A percentile compares a stretch with the other conserved stretches of the same genome.
These are phyloP conservation scores for Neodiprion virginianus DNA, from an alignment of 1,140 invertebrate genomes.

Conservation along the genomic window DNA sequence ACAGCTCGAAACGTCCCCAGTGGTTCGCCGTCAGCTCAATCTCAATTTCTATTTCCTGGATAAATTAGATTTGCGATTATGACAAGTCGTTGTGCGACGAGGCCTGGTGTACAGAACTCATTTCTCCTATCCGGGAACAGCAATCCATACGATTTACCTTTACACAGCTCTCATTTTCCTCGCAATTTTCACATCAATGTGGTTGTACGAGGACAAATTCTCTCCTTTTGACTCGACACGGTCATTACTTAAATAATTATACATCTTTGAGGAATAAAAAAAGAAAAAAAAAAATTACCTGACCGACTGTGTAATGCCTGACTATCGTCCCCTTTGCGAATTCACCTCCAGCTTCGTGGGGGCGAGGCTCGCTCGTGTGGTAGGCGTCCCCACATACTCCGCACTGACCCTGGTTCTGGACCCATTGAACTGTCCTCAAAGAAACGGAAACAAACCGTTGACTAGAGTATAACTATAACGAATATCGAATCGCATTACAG, in stretches of 20 bases:
- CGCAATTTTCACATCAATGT: no score
- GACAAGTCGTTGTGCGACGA: no score
- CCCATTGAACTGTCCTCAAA: conserved; percentile 77
- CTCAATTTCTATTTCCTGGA: conserved; percentile 81
- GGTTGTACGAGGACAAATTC: no score
- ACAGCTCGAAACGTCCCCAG: conserved; percentile 83
- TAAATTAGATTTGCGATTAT: no score
- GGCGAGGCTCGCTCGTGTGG: conserved; percentile 73
- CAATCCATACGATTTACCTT: background rate
- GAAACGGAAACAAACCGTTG: background rate
- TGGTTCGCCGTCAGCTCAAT: conserved; percentile 91
- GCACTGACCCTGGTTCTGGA: conserved; percentile 83
- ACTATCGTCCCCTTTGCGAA: conserved; percentile 86
- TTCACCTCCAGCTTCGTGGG: conserved; percentile 87
- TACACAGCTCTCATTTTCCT: background rate
- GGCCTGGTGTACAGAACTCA: no score
- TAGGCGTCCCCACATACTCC: conserved; percentile 90
- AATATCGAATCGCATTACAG: no score
- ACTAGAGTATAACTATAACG: no score
- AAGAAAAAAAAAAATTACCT: conserved; percentile 60
- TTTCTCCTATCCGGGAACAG: no score
- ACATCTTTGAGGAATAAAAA: background rate
- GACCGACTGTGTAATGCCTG: conserved; percentile 80
- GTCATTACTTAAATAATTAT: no score
- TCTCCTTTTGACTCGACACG: no score